Evolutionary conservation across 2,113 vertebrate genomes (phyloP), one percentile per base, ranked within the genome.

Genomic region (Megaptera novaeangliae): DNA sequence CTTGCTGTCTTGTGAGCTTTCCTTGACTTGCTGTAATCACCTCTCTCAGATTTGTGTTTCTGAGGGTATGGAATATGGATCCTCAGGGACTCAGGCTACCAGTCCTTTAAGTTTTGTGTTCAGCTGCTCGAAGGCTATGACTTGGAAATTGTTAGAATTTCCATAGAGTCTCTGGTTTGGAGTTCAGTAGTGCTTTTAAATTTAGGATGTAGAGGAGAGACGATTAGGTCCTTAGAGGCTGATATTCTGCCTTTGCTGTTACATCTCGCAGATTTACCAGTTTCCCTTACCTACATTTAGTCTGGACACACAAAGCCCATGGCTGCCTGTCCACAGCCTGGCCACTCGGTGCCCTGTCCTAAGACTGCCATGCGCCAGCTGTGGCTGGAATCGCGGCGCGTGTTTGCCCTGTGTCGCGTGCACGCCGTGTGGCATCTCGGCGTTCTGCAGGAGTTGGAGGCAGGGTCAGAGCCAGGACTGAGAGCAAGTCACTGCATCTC

Each of bases 241-340:
- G 14, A 4, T 49, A 17, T 20, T 88, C 74, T 34, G 78, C 83
- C 78, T 57, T 23, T 61, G 25, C 87, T 61, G 66, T 36, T 34
- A 8, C 17, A 39, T 55, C 18, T 57, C 2, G n/a, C 9, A 41
- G 49, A 23, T 72, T 75, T 49, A 18, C 46, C 8, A 46, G 0
- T 52, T 46, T 75, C 52, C 44, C 29, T 20, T 6, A 13, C 23
- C 3, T 36, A 1, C 0, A 0, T 63, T 68, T 29, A 11, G 41
- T 77, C 12, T 94, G 74, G 52, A 75, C 8, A 5, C 2, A 12
- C 1, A 34, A n/a, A 18, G 31, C 36, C 61, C 8, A 3, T 12
- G 44, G 31, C 39, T 52, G 6, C 31, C 15, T n/a, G 6, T 57
- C 34, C 21, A 29, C 15, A 21, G 7, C 31, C 39, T 64, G 59